phyloP scores from a whole-genome alignment of 2,113 vertebrate genomes.

The Plecotus auritus region DNA sequence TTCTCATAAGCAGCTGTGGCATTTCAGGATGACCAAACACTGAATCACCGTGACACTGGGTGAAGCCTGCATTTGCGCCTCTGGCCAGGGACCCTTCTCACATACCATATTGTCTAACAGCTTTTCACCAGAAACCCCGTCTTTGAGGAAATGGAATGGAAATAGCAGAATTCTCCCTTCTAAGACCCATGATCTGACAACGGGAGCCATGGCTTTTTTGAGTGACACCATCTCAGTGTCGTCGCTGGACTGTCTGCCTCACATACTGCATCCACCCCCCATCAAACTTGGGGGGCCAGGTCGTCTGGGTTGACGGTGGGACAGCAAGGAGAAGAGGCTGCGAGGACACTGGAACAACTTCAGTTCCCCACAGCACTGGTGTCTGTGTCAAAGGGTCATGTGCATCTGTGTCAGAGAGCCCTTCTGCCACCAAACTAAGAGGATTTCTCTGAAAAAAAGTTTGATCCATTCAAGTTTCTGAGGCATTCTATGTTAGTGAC shows the following conservation, averaged over 20 bases:
- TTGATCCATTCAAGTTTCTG: not conserved
- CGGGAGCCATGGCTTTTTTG: not conserved
- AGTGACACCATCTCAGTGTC: fast-evolving
- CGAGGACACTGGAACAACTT: not conserved
- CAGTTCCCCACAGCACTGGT: fast-evolving
- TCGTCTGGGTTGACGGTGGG: not conserved
- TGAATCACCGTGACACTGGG: fast-evolving
- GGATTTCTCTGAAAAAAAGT: not conserved
- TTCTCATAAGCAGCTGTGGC: not conserved
- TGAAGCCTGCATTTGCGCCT: not conserved
- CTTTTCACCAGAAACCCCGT: not conserved
- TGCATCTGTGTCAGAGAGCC: not conserved
- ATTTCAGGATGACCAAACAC: not conserved
- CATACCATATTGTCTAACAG: fast-evolving
- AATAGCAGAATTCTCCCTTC: not conserved
- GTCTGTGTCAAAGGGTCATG: too few species aligned
- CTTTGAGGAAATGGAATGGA: slow-evolving; percentile 3
- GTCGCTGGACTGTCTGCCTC: not conserved
- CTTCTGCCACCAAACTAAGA: not conserved
- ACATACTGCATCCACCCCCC: fast-evolving
- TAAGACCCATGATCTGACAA: not conserved
- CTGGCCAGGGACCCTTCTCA: not conserved
- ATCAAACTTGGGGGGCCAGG: fast-evolving
- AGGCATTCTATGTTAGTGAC: not conserved
- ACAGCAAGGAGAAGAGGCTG: not conserved